Conservation (phyloP, 2,797 vertebrate species). For the Chelonia mydas region DNA sequence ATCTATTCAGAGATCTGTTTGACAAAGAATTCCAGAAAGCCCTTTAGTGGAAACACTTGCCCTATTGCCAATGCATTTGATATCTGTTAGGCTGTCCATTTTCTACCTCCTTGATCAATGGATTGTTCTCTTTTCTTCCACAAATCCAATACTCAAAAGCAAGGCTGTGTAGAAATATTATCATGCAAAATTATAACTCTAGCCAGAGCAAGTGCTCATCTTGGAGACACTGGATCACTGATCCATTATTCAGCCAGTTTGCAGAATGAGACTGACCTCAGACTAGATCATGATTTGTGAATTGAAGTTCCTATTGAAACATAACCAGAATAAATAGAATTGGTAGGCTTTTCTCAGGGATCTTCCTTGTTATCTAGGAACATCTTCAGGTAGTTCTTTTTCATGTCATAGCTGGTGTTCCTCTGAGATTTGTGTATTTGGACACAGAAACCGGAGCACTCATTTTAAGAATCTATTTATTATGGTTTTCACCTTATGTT, state of each 20-base stretch:
- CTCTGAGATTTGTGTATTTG: not conserved
- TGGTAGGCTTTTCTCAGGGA: not conserved
- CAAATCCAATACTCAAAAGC: not conserved
- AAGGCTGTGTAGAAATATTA: conserved; percentile 1
- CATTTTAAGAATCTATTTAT: not conserved
- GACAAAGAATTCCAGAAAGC: not conserved
- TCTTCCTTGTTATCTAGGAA: not conserved
- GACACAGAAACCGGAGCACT: not conserved
- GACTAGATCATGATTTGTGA: not conserved
- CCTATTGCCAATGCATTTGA: accelerated
- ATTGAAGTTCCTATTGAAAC: conserved; percentile 4
- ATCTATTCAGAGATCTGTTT: conserved; percentile 28
- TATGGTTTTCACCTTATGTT: not conserved
- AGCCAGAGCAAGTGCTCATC: not conserved
- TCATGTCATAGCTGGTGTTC: not conserved
- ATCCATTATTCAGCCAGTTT: not conserved
- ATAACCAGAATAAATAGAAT: not conserved
- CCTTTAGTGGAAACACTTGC: not conserved
- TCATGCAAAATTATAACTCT: not conserved
- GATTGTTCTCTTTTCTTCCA: not conserved
- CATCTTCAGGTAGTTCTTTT: not conserved
- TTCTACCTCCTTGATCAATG: not conserved
- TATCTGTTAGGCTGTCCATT: not conserved
- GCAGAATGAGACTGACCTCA: not conserved
- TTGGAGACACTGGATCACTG: not conserved